phyloP scores from a whole-genome alignment of 2,888 invertebrate species.

The Platycheirus rosarum region DNA sequence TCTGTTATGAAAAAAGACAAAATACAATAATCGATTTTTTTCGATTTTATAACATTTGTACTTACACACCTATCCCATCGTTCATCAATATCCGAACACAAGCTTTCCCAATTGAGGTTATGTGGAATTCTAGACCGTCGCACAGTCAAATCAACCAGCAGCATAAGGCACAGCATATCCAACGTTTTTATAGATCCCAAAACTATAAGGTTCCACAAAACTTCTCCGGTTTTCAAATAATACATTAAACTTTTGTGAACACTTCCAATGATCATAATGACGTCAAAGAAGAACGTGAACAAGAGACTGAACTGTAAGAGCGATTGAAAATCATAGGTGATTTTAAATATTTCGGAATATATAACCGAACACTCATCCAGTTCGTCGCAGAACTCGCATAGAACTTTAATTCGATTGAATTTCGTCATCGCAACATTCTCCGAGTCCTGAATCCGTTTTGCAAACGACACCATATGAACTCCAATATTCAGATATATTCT shows the following conservation, averaged over 20 bases:
- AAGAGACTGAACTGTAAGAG: conserved; percentile 78
- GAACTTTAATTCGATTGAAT: conserved; percentile 77
- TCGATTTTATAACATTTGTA: conserved; percentile 8
- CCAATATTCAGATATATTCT: conserved; percentile 11
- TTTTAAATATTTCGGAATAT: conserved; percentile 76
- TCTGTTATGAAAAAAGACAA: not conserved
- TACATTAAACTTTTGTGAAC: conserved; percentile 76
- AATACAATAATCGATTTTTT: not conserved
- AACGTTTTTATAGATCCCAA: conserved; percentile 76
- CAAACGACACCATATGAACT: not conserved
- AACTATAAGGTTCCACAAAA: conserved; percentile 70
- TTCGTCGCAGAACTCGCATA: conserved; percentile 78
- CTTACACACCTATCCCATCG: conserved; percentile 79
- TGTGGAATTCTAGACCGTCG: conserved; percentile 75
- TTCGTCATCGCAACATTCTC: conserved; percentile 54
- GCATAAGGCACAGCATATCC: conserved; percentile 77
- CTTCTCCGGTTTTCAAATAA: conserved; percentile 68
- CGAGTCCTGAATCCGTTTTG: not conserved
- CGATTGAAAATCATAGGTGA: conserved; percentile 75
- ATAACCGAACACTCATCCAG: conserved; percentile 76
- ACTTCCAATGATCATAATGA: conserved; percentile 76
- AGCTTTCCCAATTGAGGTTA: conserved; percentile 76
- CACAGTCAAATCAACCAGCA: conserved; percentile 77
- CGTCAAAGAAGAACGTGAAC: conserved; percentile 78
- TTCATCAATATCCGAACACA: conserved; percentile 78